Conservation (phyloP, 37 sponge, comb jelly and placozoan species). For the Hormiphora californensis region DNA sequence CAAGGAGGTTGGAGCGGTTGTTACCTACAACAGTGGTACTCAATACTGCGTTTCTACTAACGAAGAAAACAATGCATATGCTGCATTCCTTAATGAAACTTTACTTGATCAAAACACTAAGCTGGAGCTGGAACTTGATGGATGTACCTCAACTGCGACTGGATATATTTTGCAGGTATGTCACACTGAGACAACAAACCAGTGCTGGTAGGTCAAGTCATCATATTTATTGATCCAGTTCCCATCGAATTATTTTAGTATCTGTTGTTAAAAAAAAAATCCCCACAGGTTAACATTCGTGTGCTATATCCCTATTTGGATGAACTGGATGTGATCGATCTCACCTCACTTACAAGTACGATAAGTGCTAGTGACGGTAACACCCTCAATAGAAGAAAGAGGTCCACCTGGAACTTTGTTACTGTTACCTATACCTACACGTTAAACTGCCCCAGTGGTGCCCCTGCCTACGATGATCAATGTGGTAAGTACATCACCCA, state of each 20-base stretch:
- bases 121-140: no score
- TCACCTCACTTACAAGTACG: not conserved
- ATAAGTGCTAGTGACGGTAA: not conserved
- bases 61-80: no score
- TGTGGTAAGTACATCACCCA: not conserved
- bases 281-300: constrained; percentile 5
- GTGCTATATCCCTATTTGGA: not conserved
- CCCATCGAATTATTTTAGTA: no score
- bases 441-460: not conserved
- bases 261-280: no score
- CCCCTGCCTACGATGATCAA: constrained; percentile 9
- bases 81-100: no score
- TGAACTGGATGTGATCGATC: not conserved
- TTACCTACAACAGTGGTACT: not conserved
- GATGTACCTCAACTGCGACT: no score
- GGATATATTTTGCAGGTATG: no score
- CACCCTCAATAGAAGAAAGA: not conserved
- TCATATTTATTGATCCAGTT: no score
- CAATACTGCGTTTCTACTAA: not conserved
- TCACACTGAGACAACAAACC: no score
- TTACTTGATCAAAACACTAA: no score
- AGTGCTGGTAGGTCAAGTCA: no score
- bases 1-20: not conserved
- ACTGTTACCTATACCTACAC: not conserved
- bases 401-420: constrained; percentile 15